phyloP scores from a whole-genome alignment of 2,797 vertebrate species.

The Botia almorhae region DNA sequence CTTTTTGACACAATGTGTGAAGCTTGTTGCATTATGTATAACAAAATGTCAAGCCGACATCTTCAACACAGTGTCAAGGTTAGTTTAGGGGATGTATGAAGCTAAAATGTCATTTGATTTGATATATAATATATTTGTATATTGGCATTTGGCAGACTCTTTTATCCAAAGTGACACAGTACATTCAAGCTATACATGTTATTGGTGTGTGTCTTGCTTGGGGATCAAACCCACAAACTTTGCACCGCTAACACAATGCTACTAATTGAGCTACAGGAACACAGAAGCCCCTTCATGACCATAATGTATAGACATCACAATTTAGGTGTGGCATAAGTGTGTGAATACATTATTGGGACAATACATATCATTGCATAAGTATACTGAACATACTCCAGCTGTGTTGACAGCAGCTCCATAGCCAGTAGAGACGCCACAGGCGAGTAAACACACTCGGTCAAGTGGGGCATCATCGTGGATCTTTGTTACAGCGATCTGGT shows the following conservation, averaged over 20 bases:
- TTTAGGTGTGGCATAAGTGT: background rate
- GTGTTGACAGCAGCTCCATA: conserved; percentile 92
- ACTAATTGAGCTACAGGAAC: too few species aligned
- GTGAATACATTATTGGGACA: background rate
- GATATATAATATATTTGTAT: background rate
- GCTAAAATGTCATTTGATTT: background rate
- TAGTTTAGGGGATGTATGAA: too few species aligned
- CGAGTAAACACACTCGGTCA: conserved; percentile 92
- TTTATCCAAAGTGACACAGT: too few species aligned
- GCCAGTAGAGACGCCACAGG: conserved; percentile 91
- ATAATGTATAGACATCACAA: background rate
- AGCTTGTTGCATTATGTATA: background rate
- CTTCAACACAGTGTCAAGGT: too few species aligned
- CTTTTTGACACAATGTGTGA: background rate
- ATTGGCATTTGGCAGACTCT: too few species aligned
- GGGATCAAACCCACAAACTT: too few species aligned
- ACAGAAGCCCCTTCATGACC: too few species aligned
- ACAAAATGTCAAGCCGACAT: too few species aligned
- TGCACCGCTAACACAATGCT: too few species aligned
- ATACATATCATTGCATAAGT: background rate
- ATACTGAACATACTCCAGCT: conserved; percentile 80
- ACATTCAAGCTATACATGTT: too few species aligned
- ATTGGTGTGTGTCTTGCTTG: too few species aligned
- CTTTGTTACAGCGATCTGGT: conserved; percentile 88
- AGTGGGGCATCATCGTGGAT: conserved; percentile 87